Base-by-base conservation (phyloP, 2,797 vertebrate species). In the Betta splendens region DNA sequence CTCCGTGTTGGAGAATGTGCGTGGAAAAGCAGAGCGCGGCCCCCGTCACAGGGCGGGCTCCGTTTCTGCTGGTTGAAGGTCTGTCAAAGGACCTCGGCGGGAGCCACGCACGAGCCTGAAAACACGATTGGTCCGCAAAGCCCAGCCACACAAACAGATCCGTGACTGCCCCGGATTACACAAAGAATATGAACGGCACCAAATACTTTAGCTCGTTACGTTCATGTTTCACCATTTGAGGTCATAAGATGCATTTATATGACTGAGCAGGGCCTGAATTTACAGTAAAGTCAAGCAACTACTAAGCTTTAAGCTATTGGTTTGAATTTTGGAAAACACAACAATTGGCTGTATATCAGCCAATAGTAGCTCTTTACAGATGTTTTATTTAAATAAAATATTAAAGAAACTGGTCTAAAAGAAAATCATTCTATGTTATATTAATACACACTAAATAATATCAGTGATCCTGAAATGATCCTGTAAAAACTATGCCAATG, bases 1-100 rank as follows among this genome's bases (percentile, higher is more conserved):
- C 38, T 76, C 73, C 82, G 76, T 65, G 56, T 54, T 46, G 39
- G 47, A 2, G 5, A 64, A 60, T 50, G 56, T 73, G 66, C 66
- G 26, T 6, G 76, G 15, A 35, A 45, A 49, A 29, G 38, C 38
- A 70, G 75, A 47, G 57, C 72, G 56, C 7, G 1, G 56, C 39
- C 29, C 37, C 32, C 44, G 47, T 63, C 52, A 43, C 59, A 17
- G 16, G n/a, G 11, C 51, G 52, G 15, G 18, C 57, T 56, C 47
- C 45, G 37, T 60, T 64, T 68, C 33, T 46, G 45, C 37, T 47
- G 17, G 44, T 55, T 43, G 38, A 23, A 59, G 39, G 50, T 58
- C 44, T 25, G 38, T 55, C 1, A 37, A 35, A 39, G 54, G 33
- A 17, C 2, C 58, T 51, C 35, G 32, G 46, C 38, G 49, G 36